phyloP scores from a whole-genome alignment of 1,140 invertebrate species.

The Danaus melanippus region DNA sequence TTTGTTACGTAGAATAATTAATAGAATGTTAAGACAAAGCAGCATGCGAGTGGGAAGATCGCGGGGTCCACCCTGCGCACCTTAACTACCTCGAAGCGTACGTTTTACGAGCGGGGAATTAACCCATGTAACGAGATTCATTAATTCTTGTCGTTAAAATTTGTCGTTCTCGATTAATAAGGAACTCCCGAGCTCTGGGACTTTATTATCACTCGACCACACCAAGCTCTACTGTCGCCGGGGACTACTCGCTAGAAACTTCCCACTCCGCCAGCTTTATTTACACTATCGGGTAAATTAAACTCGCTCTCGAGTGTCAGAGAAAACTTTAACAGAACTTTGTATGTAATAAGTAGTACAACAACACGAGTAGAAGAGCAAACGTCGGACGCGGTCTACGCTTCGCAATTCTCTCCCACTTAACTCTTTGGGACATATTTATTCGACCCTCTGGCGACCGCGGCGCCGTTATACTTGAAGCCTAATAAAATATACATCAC shows the following conservation, averaged over 20 bases:
- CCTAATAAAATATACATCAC: conserved; percentile 63
- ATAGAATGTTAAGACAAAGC: conserved; percentile 10
- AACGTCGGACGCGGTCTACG: conserved; percentile 68
- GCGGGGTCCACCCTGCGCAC: conserved; percentile 39
- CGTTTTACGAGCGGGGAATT: conserved; percentile 72
- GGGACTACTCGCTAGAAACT: conserved; percentile 56
- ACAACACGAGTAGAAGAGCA: conserved; percentile 71
- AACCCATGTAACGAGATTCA: conserved; percentile 74
- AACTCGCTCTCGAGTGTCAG: conserved; percentile 69
- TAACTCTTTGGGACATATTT: conserved; percentile 73
- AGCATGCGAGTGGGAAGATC: conserved; percentile 19
- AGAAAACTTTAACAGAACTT: conserved; percentile 70
- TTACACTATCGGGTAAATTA: conserved; percentile 74
- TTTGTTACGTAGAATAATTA: too few species aligned
- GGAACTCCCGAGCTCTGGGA: conserved; percentile 58
- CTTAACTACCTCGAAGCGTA: conserved; percentile 61
- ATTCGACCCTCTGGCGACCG: conserved; percentile 69
- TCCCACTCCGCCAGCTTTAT: conserved; percentile 69
- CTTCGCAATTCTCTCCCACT: conserved; percentile 65
- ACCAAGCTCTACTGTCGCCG: conserved; percentile 37
- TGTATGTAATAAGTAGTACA: conserved; percentile 73
- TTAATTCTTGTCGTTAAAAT: conserved; percentile 75
- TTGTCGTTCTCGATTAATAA: conserved; percentile 74
- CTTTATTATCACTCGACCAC: conserved; percentile 68
- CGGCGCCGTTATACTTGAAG: conserved; percentile 37